These are phyloP conservation scores for Mesocricetus auratus DNA, from an alignment of 2,113 vertebrate genomes.

Conservation along the genomic window DNA sequence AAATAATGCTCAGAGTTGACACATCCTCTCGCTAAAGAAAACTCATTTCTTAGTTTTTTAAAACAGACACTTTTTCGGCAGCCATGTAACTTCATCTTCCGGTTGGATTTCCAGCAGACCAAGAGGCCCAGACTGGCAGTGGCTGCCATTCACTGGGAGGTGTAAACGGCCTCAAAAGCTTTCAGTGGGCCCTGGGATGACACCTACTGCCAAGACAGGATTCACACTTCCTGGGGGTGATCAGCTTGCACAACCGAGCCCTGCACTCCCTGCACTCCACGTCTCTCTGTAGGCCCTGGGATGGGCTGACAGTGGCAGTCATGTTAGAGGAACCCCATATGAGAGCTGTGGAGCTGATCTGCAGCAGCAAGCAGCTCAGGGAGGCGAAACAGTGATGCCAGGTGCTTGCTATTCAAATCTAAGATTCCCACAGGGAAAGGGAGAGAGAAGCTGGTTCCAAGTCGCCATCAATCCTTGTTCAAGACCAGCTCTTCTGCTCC, in stretches of 20 bases:
- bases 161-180: constrained; percentile 23
- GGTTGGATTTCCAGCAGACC: constrained; percentile 25
- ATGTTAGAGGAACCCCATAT: neutral
- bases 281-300: constrained; percentile 26
- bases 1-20: neutral
- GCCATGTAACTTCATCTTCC: constrained; percentile 26
- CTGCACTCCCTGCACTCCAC: neutral
- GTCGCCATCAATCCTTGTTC: neutral
- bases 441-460: neutral
- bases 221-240: constrained; percentile 23
- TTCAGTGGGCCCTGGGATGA: constrained; percentile 41
- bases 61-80: neutral
- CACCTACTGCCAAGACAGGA: constrained; percentile 63
- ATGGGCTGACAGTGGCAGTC: neutral
- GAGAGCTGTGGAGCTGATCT: neutral
- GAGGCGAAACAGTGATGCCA: neutral
- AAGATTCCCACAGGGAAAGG: neutral
- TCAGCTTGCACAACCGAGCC: neutral
- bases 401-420: neutral
- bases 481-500: neutral
- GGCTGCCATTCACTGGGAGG: constrained; percentile 43
- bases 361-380: neutral
- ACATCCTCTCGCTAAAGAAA: neutral
- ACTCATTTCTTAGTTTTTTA: constrained; percentile 5
- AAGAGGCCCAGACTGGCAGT: constrained; percentile 7